phyloP scores from a whole-genome alignment of 2,113 vertebrate genomes.

The Notiomystis cincta region DNA sequence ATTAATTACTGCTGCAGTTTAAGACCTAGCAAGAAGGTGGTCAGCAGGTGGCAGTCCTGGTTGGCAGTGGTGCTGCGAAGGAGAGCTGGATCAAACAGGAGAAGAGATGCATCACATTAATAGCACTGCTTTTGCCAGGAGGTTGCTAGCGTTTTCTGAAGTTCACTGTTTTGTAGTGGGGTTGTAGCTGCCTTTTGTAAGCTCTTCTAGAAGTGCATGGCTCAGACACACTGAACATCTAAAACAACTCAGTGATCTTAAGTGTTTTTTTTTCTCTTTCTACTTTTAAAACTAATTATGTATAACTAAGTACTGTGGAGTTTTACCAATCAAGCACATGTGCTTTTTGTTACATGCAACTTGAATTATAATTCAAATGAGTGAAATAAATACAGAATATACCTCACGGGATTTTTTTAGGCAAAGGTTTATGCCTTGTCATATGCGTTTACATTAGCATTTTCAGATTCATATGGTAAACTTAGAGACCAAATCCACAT shows the following conservation, averaged over 20 bases:
- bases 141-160: not conserved
- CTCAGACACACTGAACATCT: not conserved
- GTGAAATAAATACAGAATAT: not conserved
- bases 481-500: not conserved
- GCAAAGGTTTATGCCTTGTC: not conserved
- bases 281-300: not conserved
- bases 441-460: not conserved
- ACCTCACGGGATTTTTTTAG: not conserved
- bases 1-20: not conserved
- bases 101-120: not conserved
- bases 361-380: not conserved
- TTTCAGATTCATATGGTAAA: not conserved
- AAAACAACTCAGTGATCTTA: not conserved
- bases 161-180: not conserved
- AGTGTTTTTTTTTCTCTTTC: not conserved
- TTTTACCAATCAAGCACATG: accelerated
- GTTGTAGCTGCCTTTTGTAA: not conserved
- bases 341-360: not conserved
- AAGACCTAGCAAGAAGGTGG: not conserved
- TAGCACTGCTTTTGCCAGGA: not conserved
- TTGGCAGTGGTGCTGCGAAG: not conserved
- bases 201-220: not conserved
- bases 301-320: not conserved
- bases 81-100: not conserved
- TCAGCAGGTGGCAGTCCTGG: not conserved